These are phyloP conservation scores for Drosophila conformis DNA, from an alignment of 2,888 invertebrate genomes.

Conservation along the genomic window DNA sequence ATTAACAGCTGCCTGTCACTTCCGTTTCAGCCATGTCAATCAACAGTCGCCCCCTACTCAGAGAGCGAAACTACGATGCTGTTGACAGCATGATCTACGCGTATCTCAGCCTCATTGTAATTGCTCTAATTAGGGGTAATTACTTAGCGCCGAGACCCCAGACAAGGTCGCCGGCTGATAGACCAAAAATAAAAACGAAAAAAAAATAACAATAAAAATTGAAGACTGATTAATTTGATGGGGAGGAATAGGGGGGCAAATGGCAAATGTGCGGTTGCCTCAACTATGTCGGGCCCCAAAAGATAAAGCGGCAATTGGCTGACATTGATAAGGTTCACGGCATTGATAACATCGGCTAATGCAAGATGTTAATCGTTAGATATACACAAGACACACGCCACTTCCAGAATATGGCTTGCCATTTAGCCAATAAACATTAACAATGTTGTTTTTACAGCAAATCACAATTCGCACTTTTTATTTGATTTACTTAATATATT, in stretches of 20 bases:
- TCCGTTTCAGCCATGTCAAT: constrained; percentile 64
- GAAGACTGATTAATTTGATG: constrained; percentile 57
- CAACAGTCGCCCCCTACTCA: constrained; percentile 27
- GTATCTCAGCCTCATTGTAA: constrained; percentile 13
- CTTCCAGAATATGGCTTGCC: background rate
- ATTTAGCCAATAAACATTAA: constrained; percentile 8
- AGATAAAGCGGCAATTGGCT: constrained; percentile 7
- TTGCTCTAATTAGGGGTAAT: constrained; percentile 61
- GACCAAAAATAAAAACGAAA: background rate
- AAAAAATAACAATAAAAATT: constrained; percentile 1
- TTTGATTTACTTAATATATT: background rate
- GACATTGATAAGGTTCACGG: constrained; percentile 9
- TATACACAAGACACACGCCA: constrained; percentile 9
- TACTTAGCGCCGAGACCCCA: constrained; percentile 43
- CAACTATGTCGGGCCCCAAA: constrained; percentile 19
- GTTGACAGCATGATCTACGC: constrained; percentile 66
- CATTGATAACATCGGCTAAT: constrained; percentile 31
- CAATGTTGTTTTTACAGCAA: constrained; percentile 1
- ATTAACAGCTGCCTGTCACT: constrained; percentile 74
- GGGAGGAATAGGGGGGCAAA: too few relatives aligned
- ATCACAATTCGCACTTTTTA: background rate
- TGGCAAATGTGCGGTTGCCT: constrained; percentile 5
- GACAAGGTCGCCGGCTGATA: constrained; percentile 41
- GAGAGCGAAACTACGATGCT: constrained; percentile 8
- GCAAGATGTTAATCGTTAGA: constrained; percentile 15